Conservation (phyloP, 2,888 invertebrate species). For the Aplocera efformata region DNA sequence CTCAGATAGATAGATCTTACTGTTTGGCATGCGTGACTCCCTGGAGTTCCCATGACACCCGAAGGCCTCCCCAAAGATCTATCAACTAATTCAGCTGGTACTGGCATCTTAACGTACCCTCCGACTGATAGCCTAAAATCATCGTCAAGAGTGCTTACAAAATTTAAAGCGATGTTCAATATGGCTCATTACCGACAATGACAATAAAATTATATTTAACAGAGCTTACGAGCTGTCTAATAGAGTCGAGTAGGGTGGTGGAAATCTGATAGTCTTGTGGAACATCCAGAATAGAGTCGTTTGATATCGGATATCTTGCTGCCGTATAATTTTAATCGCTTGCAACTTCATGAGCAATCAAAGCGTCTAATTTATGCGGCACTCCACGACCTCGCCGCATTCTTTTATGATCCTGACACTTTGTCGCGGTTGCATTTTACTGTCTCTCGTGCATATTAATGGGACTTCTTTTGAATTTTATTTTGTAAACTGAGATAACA, state of each 20-base stretch:
- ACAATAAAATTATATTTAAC: no score
- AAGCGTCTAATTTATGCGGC: constrained; percentile 38
- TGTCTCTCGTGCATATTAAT: constrained; percentile 29
- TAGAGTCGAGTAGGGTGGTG: constrained; percentile 49
- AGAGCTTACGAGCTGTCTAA: constrained; percentile 48
- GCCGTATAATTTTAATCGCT: constrained; percentile 36
- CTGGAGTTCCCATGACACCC: no score
- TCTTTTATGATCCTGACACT: constrained; percentile 36
- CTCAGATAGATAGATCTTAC: no score
- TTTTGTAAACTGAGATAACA: no score
- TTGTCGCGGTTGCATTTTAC: constrained; percentile 33
- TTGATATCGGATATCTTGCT: constrained; percentile 51
- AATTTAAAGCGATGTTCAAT: no score
- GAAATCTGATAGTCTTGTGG: constrained; percentile 66
- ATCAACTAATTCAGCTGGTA: no score
- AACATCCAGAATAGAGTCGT: constrained; percentile 45
- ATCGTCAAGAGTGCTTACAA: no score
- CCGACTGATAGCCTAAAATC: no score
- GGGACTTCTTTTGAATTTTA: constrained; percentile 2
- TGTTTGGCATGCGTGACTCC: no score
- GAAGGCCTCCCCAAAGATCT: no score
- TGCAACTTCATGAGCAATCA: constrained; percentile 37
- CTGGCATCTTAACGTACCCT: no score
- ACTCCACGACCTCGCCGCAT: constrained; percentile 29
- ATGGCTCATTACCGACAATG: no score